These are phyloP conservation scores for Gobiocypris rarus DNA, from an alignment of 2,113 vertebrate species.

Conservation along the genomic window DNA sequence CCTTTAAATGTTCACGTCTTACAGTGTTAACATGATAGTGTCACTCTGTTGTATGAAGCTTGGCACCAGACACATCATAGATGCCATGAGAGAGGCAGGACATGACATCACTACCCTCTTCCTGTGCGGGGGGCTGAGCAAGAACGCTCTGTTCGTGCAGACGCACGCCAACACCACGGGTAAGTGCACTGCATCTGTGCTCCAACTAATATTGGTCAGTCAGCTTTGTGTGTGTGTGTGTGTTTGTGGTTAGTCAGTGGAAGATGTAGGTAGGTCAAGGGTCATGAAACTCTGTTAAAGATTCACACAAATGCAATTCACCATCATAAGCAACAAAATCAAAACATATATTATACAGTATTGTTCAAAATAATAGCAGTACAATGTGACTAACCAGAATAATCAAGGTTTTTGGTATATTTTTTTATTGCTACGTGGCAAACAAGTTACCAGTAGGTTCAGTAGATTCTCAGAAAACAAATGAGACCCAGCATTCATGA, in stretches of 20 bases:
- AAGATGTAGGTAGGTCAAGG: background rate
- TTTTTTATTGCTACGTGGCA: too few relatives aligned
- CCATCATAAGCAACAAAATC: too few relatives aligned
- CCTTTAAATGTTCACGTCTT: background rate
- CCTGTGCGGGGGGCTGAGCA: conserved; percentile 94
- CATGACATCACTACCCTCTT: conserved; percentile 87
- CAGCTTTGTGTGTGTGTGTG: background rate
- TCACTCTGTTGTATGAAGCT: conserved; percentile 75
- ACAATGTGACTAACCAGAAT: too few relatives aligned
- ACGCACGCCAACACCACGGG: conserved; percentile 91
- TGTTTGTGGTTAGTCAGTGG: background rate
- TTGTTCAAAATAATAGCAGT: too few relatives aligned
- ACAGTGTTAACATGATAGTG: background rate
- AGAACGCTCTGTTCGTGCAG: conserved; percentile 92
- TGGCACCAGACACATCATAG: conserved; percentile 90
- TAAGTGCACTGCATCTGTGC: too few relatives aligned
- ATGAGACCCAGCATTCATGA: too few relatives aligned
- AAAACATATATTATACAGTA: too few relatives aligned
- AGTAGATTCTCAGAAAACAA: too few relatives aligned
- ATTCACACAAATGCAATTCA: too few relatives aligned
- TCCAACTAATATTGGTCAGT: background rate
- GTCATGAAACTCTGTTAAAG: too few relatives aligned
- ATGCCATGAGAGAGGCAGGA: conserved; percentile 85
- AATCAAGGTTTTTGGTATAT: too few relatives aligned
- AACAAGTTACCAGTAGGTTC: too few relatives aligned